Evolutionary conservation across 2,113 vertebrate species (phyloP).

Genomic region (sheep (Ovis aries)): DNA sequence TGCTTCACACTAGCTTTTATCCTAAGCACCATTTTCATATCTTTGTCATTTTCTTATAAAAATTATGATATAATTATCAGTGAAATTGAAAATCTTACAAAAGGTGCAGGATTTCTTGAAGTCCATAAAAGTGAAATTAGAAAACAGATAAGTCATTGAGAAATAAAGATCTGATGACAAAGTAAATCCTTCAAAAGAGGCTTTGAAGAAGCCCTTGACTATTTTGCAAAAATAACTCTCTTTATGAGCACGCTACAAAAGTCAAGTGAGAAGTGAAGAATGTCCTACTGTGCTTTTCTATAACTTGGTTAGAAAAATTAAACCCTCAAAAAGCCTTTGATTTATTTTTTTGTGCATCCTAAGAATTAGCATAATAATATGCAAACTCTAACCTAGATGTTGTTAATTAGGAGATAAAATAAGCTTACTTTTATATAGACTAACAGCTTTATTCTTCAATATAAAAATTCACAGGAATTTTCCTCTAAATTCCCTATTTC

Average conservation of each 20-base stretch:
- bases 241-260: background rate
- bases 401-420: constrained; percentile 44
- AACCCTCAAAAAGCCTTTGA: background rate
- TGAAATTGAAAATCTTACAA: background rate
- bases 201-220: background rate
- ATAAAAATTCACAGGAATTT: constrained; percentile 17
- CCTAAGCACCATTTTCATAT: background rate
- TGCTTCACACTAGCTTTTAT: background rate
- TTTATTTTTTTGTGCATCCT: background rate
- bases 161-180: constrained; percentile 12
- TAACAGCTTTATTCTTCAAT: background rate
- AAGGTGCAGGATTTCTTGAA: background rate
- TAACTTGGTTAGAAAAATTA: constrained; percentile 35
- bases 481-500: background rate
- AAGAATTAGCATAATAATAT: constrained; percentile 36
- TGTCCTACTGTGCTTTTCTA: background rate
- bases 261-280: background rate
- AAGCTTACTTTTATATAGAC: background rate
- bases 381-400: constrained; percentile 31
- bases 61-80: background rate
- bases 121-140: constrained; percentile 5
- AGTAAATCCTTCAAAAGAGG: background rate
- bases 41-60: constrained; percentile 27
- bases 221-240: background rate
- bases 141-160: background rate